Base-by-base conservation (phyloP, 2,797 vertebrate species). In the Denticeps clupeoides region DNA sequence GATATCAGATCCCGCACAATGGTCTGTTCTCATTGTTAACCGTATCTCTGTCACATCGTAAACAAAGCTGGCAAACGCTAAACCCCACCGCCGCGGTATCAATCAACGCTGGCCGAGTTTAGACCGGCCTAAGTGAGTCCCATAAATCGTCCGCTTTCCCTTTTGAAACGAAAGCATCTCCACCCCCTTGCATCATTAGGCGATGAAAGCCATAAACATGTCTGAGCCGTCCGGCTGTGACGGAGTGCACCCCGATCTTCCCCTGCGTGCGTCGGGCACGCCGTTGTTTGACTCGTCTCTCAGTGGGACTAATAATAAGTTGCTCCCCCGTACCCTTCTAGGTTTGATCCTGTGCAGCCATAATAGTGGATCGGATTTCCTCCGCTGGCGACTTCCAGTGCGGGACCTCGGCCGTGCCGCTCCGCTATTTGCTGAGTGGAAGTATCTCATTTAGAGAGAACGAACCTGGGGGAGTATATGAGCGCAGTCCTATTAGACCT, bases 361-460 rank as follows among this genome's bases (percentile, higher is more conserved):
- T 47, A 47, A 40, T 32, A 31, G 13, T 37, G 26, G 31, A 44
- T 45, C 9, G 15, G 44, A 32, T 53, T 18, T 58, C 41, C 50
- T 42, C 19, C 28, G 25, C 45, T 53, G 50, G 40, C 41, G 43
- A 32, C 16, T 7, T 38, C 16, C 35, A 38, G 35, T 18, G 38
- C 21, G 38, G 35, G 35, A 18, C 41, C 28, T 51, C 43, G 31
- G 51, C 24, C 35, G 43, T 16, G 26, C 31, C 45, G 37, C 49
- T 18, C 22, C 21, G 24, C 41, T 51, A 28, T 49, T 52, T 49
- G 35, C 48, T 52, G 45, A 3, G 18, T 44, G 40, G 49, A 58
- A 58, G 55, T 27, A 6, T 46, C 35, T 41, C 51, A 35, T 56
- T 56, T 49, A 32, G 16, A 10, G 15, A 22, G 15, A 28, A 42